Evolutionary conservation across 2,113 vertebrate species (phyloP).

Genomic region (Urocynchramus pylzowi): DNA sequence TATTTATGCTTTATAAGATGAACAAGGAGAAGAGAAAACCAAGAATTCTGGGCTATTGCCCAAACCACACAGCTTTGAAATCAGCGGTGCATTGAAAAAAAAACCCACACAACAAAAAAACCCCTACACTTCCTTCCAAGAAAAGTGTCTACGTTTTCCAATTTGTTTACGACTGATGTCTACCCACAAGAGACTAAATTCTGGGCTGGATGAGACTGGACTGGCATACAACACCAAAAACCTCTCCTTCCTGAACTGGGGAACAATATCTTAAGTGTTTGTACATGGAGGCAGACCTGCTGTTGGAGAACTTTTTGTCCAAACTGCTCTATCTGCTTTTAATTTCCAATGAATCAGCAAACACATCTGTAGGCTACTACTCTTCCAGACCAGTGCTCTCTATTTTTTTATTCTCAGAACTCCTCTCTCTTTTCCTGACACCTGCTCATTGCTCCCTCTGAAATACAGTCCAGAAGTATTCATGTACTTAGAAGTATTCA

Average conservation of each 20-base stretch:
- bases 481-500: neutral
- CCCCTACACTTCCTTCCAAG: constrained; percentile 1
- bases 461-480: neutral
- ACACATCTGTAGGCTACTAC: constrained; percentile 9
- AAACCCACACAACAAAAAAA: neutral
- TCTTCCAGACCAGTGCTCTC: neutral
- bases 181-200: constrained; percentile 58
- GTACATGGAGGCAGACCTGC: neutral
- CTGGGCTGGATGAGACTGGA: neutral
- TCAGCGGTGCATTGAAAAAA: neutral
- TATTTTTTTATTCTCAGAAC: constrained; percentile 9
- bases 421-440: constrained; percentile 39
- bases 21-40: constrained; percentile 46
- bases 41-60: constrained; percentile 45
- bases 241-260: neutral
- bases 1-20: constrained; percentile 36
- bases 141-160: constrained; percentile 47
- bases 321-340: constrained; percentile 49
- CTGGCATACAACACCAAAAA: constrained; percentile 13
- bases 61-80: constrained; percentile 69
- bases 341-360: constrained; percentile 31
- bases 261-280: constrained; percentile 30
- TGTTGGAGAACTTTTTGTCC: neutral
- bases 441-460: constrained; percentile 42
- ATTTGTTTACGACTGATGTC: constrained; percentile 52